Percentiles rank a stretch among this genome's conserved stretches.
phyloP scores from a whole-genome alignment of 2,797 vertebrate species.

The Coracias cyanogaster region DNA sequence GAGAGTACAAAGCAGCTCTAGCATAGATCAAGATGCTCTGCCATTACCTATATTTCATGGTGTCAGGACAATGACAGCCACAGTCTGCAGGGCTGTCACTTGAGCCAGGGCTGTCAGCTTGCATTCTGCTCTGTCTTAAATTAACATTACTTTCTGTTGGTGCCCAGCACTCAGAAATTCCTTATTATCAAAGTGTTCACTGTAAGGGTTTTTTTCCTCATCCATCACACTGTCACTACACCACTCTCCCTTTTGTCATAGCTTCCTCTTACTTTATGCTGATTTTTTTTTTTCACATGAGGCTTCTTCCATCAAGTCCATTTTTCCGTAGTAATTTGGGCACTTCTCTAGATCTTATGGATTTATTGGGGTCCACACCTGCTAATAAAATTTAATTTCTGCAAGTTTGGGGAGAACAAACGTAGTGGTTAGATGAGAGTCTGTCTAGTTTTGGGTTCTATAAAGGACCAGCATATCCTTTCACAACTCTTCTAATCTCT shows the following conservation, averaged over 20 bases:
- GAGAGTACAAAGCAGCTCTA: background rate
- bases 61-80: conserved; percentile 48
- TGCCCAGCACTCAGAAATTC: background rate
- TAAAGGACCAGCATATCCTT: too few relatives aligned
- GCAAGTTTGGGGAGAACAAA: background rate
- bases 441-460: background rate
- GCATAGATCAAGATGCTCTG: background rate
- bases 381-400: background rate
- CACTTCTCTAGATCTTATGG: background rate
- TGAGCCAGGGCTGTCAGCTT: background rate
- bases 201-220: background rate
- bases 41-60: conserved; percentile 18
- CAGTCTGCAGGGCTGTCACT: background rate
- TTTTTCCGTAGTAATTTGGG: background rate
- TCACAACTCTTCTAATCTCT: background rate
- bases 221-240: background rate
- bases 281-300: background rate
- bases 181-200: background rate
- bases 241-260: background rate
- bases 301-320: background rate
- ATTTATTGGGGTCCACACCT: background rate
- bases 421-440: background rate
- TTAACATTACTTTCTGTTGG: background rate
- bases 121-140: background rate
- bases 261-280: background rate